These are phyloP conservation scores for Aphelenchoides besseyi DNA, from an alignment of 1,140 invertebrate species.

Conservation along the genomic window DNA sequence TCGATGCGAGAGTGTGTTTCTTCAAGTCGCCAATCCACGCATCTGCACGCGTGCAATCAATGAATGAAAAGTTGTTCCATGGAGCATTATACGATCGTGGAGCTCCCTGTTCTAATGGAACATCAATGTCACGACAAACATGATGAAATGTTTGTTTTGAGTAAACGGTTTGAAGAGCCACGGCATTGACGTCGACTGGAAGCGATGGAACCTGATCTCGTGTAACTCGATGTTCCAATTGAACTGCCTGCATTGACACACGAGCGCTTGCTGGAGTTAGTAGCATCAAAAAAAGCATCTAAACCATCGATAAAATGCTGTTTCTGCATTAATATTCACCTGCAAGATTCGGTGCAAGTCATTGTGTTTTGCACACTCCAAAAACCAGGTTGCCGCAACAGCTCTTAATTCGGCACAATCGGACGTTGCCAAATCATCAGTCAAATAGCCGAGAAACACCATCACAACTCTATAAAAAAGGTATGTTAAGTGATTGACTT, in stretches of 20 bases:
- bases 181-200: slow-evolving; percentile 41
- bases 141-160: slow-evolving; percentile 49
- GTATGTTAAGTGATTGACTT: not conserved
- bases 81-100: not conserved
- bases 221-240: slow-evolving; percentile 63
- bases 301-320: slow-evolving; percentile 62
- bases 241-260: slow-evolving; percentile 79
- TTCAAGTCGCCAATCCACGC: slow-evolving; percentile 9
- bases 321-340: slow-evolving; percentile 70
- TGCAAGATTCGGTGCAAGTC: slow-evolving; percentile 72
- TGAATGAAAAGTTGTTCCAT: slow-evolving; percentile 37
- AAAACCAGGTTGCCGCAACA: slow-evolving; percentile 56
- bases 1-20: not conserved
- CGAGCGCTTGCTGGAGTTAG: slow-evolving; percentile 78
- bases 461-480: slow-evolving; percentile 48
- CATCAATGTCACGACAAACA: slow-evolving; percentile 45
- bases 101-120: not conserved
- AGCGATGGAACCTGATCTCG: slow-evolving; percentile 47
- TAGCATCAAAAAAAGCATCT: slow-evolving; percentile 78
- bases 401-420: slow-evolving; percentile 44
- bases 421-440: slow-evolving; percentile 42
- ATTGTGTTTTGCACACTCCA: slow-evolving; percentile 75
- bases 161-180: slow-evolving; percentile 33
- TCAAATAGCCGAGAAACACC: slow-evolving; percentile 56
- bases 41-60: slow-evolving; percentile 25